A percentile compares a stretch with the other conserved stretches of the same genome.
phyloP scores from a whole-genome alignment of 2,113 vertebrate genomes.

The Suncus etruscus region DNA sequence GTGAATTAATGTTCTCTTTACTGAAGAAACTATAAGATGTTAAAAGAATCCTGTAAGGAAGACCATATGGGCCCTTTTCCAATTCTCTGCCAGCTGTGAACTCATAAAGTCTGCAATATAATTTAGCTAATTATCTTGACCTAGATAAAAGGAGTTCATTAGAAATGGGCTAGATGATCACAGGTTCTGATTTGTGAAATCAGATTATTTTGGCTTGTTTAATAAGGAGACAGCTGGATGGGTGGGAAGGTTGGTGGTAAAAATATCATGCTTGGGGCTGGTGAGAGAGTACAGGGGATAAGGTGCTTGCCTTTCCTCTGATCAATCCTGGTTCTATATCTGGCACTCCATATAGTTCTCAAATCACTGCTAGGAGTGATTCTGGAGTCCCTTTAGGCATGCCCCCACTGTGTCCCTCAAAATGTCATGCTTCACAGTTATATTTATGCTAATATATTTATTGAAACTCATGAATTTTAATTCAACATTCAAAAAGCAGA shows the following conservation, averaged over 20 bases:
- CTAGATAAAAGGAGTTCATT: slow-evolving; percentile 9
- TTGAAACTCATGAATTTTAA: background rate
- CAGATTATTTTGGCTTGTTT: slow-evolving; percentile 36
- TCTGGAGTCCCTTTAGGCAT: no score
- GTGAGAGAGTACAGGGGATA: no score
- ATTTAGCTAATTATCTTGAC: slow-evolving; percentile 27
- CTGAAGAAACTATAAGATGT: background rate
- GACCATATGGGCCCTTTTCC: background rate
- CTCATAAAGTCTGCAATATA: slow-evolving; percentile 29
- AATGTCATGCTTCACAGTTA: background rate
- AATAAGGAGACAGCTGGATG: slow-evolving; percentile 13
- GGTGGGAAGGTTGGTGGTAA: no score
- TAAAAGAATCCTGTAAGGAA: background rate
- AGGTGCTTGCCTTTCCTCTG: no score
- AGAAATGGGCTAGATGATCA: slow-evolving; percentile 11
- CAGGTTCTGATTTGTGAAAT: slow-evolving; percentile 4
- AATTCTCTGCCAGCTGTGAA: background rate
- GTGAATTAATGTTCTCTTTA: background rate
- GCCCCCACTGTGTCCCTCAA: background rate
- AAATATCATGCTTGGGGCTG: no score
- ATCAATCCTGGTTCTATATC: no score
- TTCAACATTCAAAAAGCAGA: background rate
- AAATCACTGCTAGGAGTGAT: no score
- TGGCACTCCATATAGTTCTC: background rate
- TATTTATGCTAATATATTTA: slow-evolving; percentile 8